Evolutionary conservation across 30 jellyfish, hydroid and myxozoan genomes (phyloP).

Genomic region (Pseudorhiza aurosa): DNA sequence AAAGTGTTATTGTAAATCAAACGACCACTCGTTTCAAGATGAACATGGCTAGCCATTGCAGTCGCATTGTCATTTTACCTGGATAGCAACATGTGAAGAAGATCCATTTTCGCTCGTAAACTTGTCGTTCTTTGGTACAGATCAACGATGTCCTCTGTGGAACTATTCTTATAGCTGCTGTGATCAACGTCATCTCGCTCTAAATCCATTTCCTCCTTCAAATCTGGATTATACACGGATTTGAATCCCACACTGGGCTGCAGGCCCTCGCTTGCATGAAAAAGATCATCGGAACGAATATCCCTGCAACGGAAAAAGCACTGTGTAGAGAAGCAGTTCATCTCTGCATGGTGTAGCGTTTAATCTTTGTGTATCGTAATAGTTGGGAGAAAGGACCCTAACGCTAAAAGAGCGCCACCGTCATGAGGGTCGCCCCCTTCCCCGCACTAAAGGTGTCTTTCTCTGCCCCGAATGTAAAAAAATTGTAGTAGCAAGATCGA

Average conservation of each 20-base stretch:
- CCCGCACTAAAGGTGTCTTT: no score
- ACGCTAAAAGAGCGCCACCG: no score
- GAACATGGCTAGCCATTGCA: not conserved
- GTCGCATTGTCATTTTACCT: conserved; percentile 18
- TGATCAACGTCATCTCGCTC: conserved; percentile 72
- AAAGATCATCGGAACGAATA: conserved; percentile 55
- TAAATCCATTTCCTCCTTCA: conserved; percentile 45
- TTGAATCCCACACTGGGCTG: conserved; percentile 84
- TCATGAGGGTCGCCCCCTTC: no score
- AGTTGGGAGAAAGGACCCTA: no score
- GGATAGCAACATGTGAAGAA: conserved; percentile 69
- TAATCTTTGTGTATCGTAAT: no score
- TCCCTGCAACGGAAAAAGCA: conserved; percentile 33
- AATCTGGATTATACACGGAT: conserved; percentile 82
- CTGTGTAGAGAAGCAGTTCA: no score
- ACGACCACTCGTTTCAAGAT: not conserved
- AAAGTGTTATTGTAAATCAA: no score
- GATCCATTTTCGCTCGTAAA: conserved; percentile 59
- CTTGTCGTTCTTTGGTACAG: conserved; percentile 61
- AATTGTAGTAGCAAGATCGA: no score
- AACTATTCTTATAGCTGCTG: conserved; percentile 22
- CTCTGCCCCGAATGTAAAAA: no score
- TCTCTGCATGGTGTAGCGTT: no score
- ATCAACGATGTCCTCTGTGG: conserved; percentile 73
- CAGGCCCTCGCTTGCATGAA: conserved; percentile 29